Base-by-base conservation (phyloP, 2,797 vertebrate genomes). In the Tenualosa ilisha region DNA sequence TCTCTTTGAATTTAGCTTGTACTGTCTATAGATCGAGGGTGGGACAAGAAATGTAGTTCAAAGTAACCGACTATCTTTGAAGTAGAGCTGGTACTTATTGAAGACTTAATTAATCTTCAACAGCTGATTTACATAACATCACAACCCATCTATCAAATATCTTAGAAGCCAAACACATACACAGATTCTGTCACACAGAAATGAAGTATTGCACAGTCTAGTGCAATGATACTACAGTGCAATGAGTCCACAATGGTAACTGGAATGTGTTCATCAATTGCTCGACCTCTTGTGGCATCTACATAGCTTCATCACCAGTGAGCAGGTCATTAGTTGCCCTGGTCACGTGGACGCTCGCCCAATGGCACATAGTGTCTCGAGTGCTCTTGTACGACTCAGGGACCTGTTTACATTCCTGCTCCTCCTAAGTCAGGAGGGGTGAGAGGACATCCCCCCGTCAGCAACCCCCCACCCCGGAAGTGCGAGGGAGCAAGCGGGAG, bases 391-490 rank as follows among this genome's bases (percentile, higher is more conserved):
- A 79, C 63, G 85, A 83, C 81, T 88, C 37, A 4, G 24, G 81
- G 82, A 31, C 88, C 65, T 90, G 88, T 91, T 91, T 94, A 95
- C 92, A 94, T 94, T 94, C 91, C 90, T 90, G n/a, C 63, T 65
- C 24, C 63, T 65, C 24, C 63, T 65, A 63, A 63, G 61, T 22
- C 49, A 75, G 84, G 85, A 90, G 88, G 89, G 88, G 50, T 8
- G 50, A 83, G 31, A 31, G 31, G 31, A 31, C 31, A 31, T 31
- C 31, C 31, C 31, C 31, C 31, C 31, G 31, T 31, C 31, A 31
- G 31, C 31, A 31, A n/a, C n/a, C 31, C 31, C 31, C 31, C 31
- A 31, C 81, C 81, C 83, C 43, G 40, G 81, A 87, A 51, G 15
- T 79, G 84, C n/a, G 88, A 89, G 87, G 86, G 84, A 31, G 61